phyloP scores from a whole-genome alignment of 2,797 vertebrate genomes.

The Onychomys leucogaster region DNA sequence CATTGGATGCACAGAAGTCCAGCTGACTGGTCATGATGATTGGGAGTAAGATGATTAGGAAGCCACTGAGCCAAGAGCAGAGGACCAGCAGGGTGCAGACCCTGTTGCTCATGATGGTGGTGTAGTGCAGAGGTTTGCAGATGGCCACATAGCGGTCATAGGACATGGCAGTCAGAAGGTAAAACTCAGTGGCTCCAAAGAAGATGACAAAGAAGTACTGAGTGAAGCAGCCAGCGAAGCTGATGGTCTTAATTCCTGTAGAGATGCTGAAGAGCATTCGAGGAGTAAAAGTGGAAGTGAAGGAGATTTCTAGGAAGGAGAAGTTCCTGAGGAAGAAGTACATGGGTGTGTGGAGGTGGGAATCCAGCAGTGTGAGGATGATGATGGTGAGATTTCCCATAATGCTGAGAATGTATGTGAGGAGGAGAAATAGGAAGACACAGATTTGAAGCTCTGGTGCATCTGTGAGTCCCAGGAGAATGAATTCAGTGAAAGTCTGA shows the following conservation, averaged over 20 bases:
- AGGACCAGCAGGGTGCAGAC: conserved; percentile 32
- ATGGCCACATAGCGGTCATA: background rate
- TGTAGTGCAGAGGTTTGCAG: background rate
- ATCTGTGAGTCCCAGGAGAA: too few species aligned
- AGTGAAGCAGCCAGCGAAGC: conserved; percentile 44
- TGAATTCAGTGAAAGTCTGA: too few species aligned
- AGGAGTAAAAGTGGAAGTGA: background rate
- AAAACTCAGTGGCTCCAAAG: too few species aligned
- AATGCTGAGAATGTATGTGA: conserved; percentile 60
- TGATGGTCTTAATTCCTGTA: conserved; percentile 64
- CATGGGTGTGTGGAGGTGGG: conserved; percentile 65
- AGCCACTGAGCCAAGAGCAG: conserved; percentile 54
- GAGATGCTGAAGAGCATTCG: conserved; percentile 49
- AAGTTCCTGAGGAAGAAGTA: conserved; percentile 19
- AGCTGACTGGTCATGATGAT: conserved; percentile 47
- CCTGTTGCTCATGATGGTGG: conserved; percentile 49
- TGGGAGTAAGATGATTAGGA: conserved; percentile 52
- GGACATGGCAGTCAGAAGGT: background rate
- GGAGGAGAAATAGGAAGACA: conserved; percentile 51
- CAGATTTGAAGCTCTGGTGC: conserved; percentile 27
- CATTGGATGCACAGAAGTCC: conserved; percentile 74
- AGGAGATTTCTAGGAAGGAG: too few species aligned
- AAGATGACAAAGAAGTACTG: too few species aligned
- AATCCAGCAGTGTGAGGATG: conserved; percentile 10
- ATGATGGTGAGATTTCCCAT: conserved; percentile 50